A percentile compares a stretch with the other conserved stretches of the same genome.
These are phyloP conservation scores for Nannoperca obscura DNA, from an alignment of 2,797 vertebrate species.

Conservation along the genomic window DNA sequence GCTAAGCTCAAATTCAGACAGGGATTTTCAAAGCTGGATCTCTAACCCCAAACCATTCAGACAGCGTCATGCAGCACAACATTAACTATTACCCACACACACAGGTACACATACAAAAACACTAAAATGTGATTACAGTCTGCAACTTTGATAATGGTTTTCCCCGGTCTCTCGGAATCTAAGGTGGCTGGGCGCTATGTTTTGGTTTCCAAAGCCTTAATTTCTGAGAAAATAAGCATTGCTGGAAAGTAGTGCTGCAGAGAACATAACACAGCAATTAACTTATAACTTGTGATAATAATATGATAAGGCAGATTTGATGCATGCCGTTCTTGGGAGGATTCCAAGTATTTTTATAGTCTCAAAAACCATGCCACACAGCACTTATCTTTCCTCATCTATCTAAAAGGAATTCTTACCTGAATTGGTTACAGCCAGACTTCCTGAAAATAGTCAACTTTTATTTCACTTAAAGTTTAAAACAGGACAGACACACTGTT, in stretches of 20 bases:
- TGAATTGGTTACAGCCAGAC: neutral
- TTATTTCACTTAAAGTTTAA: neutral
- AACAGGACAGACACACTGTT: neutral
- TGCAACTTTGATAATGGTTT: neutral
- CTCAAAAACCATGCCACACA: constrained; percentile 1
- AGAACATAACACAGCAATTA: constrained; percentile 3
- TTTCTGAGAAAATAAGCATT: constrained; percentile 5
- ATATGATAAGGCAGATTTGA: constrained; percentile 1
- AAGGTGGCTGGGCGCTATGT: constrained; percentile 1
- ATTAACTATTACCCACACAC: constrained; percentile 19
- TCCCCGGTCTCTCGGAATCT: constrained; percentile 6
- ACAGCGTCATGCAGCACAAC: neutral
- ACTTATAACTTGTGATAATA: neutral
- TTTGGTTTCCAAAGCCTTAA: neutral
- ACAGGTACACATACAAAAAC: neutral
- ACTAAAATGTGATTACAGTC: constrained; percentile 4
- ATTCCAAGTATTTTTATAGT: neutral
- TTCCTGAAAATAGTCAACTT: neutral
- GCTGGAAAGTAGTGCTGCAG: neutral
- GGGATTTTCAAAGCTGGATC: constrained; percentile 25
- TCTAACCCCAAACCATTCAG: constrained; percentile 18
- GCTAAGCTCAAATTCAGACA: constrained; percentile 19
- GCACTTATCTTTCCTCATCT: neutral
- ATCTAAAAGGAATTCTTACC: neutral
- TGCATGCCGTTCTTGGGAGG: neutral